Evolutionary conservation across 2,797 vertebrate species (phyloP), one percentile per base, ranked within the genome.

Genomic region (Labeo calbasu): DNA sequence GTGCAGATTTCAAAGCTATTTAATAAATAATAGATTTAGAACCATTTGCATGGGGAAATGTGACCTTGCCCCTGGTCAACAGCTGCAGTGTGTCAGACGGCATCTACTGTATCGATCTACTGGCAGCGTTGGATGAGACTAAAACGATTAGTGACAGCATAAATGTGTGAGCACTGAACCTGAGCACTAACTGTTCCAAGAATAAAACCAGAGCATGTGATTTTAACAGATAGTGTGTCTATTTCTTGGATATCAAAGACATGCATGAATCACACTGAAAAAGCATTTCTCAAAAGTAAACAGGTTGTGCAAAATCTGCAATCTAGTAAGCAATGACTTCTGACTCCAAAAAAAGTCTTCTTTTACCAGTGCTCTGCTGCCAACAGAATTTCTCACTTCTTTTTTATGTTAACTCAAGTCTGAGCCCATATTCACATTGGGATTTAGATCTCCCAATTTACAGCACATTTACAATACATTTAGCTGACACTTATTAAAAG

Each of bases 31-130:
- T 72, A 17, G 23, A n/a, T 50, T 50, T 5, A 21, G 17, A 36
- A 8, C 19, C 25, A 63, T 15, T 63, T 13, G 28, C 59, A 63
- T 28, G 2, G 13, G 13, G 61, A 79, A 69, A 21, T 43, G 19
- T 65, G 83, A 88, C 68, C 82, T 86, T 83, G 88, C 73, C 81
- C 36, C 48, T 17, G 55, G 82, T 46, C 6, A 68, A 80, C n/a
- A 84, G 79, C 36, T 25, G 83, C 43, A 55, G 69, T 63, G 57
- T 17, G 11, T 65, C n/a, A 61, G 61, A 65, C 23, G 23, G 23
- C 57, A 59, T 79, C 48, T 19, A 77, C 25, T 12, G 53, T 6
- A 79, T 59, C 3, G 82, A 84, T 84, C 14, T 57, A 21, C 66
- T 19, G 71, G 13, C 17, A 32, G 21, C 21, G 55, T 65, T 19